Conservation (phyloP, 2,888 invertebrate species). For the Melipona beecheii region DNA sequence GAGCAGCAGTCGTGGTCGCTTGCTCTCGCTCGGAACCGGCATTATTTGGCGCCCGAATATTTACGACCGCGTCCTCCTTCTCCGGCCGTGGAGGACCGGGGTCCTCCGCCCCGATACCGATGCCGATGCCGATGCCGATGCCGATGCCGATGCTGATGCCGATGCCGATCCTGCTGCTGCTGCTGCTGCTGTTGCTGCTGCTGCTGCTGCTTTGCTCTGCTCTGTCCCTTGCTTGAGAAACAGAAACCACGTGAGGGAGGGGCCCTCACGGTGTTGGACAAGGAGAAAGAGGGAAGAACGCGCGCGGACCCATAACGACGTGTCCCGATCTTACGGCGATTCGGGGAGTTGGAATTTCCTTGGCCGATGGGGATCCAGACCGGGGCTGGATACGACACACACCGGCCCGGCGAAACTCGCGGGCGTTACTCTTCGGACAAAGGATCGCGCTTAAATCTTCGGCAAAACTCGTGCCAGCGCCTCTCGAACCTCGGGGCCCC, state of each 20-base stretch:
- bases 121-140: conserved; percentile 62
- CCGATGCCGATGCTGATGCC: conserved; percentile 51
- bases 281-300: conserved; percentile 42
- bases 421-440: conserved; percentile 69
- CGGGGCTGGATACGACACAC: conserved; percentile 23
- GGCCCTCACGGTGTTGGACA: background rate
- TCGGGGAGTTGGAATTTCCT: conserved; percentile 79
- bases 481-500: conserved; percentile 27
- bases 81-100: conserved; percentile 58
- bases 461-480: conserved; percentile 46
- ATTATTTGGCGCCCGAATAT: conserved; percentile 83
- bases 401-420: conserved; percentile 62
- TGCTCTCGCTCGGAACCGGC: conserved; percentile 77
- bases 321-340: conserved; percentile 79
- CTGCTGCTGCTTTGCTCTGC: conserved; percentile 1
- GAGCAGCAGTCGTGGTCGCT: conserved; percentile 77
- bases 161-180: conserved; percentile 40
- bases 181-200: too few species aligned
- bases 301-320: conserved; percentile 80
- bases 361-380: conserved; percentile 53
- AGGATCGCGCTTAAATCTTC: conserved; percentile 68
- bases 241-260: conserved; percentile 37
- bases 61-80: conserved; percentile 80
- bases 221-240: conserved; percentile 42
- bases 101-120: conserved; percentile 69